Percentiles rank a stretch among this genome's conserved stretches.
phyloP scores from a whole-genome alignment of 2,113 vertebrate genomes.

The Circaetus gallicus region DNA sequence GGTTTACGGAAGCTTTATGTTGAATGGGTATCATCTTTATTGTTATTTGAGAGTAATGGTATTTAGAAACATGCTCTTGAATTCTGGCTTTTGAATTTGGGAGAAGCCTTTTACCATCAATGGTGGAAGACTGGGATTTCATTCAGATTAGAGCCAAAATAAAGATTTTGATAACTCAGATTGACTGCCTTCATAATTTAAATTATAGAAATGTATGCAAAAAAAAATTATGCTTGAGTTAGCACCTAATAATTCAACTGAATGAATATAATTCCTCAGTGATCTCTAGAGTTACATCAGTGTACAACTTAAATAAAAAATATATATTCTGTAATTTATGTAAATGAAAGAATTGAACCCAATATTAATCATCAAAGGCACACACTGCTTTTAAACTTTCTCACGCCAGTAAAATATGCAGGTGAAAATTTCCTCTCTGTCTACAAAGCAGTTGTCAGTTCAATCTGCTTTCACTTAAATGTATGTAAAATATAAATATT shows the following conservation, averaged over 20 bases:
- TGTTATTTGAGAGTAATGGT: background rate
- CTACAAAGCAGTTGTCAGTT: background rate
- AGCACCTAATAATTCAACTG: background rate
- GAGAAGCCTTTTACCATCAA: background rate
- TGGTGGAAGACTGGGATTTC: background rate
- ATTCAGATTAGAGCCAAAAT: background rate
- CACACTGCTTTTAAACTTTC: background rate
- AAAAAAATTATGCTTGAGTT: background rate
- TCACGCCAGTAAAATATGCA: background rate
- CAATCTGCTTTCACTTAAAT: background rate
- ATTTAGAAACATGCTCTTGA: background rate
- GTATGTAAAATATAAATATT: background rate
- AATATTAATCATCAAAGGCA: background rate
- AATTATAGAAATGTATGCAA: background rate
- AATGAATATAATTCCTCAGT: background rate
- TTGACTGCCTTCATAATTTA: background rate
- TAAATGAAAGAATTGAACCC: background rate
- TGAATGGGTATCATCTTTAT: background rate
- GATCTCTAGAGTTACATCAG: background rate
- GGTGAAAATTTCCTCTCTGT: background rate
- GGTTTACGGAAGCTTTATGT: background rate
- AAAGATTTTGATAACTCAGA: background rate
- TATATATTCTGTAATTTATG: background rate
- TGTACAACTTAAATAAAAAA: background rate
- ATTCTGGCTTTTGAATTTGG: background rate